Conservation (phyloP, 2,113 vertebrate genomes). For the Struthio camelus region DNA sequence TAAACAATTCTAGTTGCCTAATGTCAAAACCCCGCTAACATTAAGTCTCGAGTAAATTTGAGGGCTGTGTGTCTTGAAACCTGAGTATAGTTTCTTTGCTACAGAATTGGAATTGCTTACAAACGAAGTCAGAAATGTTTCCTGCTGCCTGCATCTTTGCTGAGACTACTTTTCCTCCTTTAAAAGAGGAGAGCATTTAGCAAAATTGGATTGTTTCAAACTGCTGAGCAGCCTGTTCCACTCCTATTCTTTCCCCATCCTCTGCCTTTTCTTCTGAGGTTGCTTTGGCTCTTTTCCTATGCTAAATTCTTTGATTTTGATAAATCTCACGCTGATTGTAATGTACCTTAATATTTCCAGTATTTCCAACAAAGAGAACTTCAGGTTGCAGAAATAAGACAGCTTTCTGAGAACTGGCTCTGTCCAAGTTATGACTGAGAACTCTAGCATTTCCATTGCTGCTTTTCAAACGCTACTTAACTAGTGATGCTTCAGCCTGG, state of each 20-base stretch:
- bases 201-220: neutral
- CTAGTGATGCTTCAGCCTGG: neutral
- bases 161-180: neutral
- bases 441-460: neutral
- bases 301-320: neutral
- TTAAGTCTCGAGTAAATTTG: neutral
- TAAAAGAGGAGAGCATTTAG: neutral
- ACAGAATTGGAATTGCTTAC: neutral
- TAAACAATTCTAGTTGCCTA: neutral
- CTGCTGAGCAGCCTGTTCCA: neutral
- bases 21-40: neutral
- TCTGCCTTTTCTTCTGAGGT: neutral
- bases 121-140: conserved; percentile 4
- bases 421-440: neutral
- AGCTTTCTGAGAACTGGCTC: neutral
- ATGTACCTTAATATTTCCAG: neutral
- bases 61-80: neutral
- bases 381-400: neutral
- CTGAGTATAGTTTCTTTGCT: neutral
- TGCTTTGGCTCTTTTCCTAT: neutral
- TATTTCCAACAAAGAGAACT: neutral
- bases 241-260: neutral
- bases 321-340: neutral
- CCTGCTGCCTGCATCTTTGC: neutral
- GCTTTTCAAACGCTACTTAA: neutral